These are phyloP conservation scores for Nematopogon swammerdamellus DNA, from an alignment of 2,888 invertebrate species.

Conservation along the genomic window DNA sequence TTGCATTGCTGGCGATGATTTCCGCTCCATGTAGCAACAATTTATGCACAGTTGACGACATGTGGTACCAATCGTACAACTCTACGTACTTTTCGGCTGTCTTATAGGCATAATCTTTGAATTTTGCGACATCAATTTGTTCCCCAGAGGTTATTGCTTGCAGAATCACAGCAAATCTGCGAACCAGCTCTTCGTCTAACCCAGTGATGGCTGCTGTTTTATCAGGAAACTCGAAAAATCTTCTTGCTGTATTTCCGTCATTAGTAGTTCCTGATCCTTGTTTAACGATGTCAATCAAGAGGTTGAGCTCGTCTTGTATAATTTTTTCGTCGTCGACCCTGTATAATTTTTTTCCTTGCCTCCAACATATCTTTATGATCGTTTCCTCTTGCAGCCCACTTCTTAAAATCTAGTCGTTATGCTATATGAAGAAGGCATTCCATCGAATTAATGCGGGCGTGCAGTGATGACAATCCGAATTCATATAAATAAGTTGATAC, in stretches of 20 bases:
- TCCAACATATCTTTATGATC: neutral
- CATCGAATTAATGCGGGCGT: constrained; percentile 7
- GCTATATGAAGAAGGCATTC: constrained; percentile 11
- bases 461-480: constrained; percentile 8
- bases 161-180: no score
- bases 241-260: constrained; percentile 9
- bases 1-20: no score
- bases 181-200: no score
- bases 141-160: no score
- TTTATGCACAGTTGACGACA: no score
- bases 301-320: constrained; percentile 5
- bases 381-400: constrained; percentile 4
- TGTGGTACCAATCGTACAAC: no score
- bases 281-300: constrained; percentile 9
- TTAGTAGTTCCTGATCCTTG: constrained; percentile 8
- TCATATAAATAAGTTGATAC: constrained; percentile 1
- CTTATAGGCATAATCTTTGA: no score
- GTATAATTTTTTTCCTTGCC: constrained; percentile 4
- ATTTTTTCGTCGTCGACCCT: no score
- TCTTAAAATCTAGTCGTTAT: constrained; percentile 7
- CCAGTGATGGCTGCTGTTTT: constrained; percentile 13
- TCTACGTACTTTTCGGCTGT: no score
- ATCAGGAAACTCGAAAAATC: constrained; percentile 9
- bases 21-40: no score
- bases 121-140: no score